Percentiles rank a stretch among this genome's conserved stretches.
phyloP scores from a whole-genome alignment of 2,797 vertebrate species.

The Staurois parvus region DNA sequence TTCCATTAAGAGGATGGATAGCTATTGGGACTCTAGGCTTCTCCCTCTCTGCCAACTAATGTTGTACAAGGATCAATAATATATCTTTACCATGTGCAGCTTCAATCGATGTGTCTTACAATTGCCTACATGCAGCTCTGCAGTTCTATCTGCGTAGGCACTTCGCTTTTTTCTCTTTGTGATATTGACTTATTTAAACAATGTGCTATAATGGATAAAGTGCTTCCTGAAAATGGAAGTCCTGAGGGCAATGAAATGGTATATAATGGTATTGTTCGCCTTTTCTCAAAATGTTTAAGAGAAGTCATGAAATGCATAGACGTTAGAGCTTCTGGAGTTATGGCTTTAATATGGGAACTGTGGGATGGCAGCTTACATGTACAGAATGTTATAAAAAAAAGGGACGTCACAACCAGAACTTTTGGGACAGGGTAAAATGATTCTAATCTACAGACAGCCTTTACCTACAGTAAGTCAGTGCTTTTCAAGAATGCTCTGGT shows the following conservation, averaged over 20 bases:
- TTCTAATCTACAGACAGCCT: no score
- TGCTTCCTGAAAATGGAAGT: background rate
- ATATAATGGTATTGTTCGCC: conserved; percentile 16
- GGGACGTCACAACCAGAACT: no score
- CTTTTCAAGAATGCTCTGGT: no score
- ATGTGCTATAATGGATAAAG: background rate
- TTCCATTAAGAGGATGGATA: conserved; percentile 27
- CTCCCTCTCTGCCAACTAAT: conserved; percentile 6
- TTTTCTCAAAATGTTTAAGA: conserved; percentile 23
- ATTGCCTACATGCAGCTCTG: background rate
- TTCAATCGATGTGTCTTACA: background rate
- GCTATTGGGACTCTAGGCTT: background rate
- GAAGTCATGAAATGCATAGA: no score
- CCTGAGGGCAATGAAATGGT: background rate
- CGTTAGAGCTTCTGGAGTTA: no score
- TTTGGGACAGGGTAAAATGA: no score
- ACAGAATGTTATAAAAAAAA: no score
- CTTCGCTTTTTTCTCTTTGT: background rate
- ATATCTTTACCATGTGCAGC: conserved; percentile 5
- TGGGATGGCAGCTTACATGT: no score
- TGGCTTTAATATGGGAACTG: no score
- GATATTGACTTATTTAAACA: conserved; percentile 16
- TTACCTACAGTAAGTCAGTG: no score
- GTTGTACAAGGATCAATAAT: conserved; percentile 30
- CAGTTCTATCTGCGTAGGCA: background rate